Percentiles rank a stretch among this genome's conserved stretches.
phyloP scores from a whole-genome alignment of 2,888 invertebrate genomes.

The Drosophila histrio region DNA sequence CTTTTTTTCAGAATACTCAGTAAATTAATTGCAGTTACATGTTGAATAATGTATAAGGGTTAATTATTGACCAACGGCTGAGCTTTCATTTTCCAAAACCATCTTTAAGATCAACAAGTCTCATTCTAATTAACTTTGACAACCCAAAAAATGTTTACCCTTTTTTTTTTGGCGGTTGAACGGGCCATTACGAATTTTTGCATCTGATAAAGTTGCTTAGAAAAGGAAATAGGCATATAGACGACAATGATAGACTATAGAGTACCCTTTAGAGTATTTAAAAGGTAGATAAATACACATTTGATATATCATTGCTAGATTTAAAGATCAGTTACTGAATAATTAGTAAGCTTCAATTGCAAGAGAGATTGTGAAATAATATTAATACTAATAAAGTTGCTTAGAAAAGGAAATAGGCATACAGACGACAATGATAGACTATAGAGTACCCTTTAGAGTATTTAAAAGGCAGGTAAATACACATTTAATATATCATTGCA shows the following conservation, averaged over 20 bases:
- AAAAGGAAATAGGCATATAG: not conserved
- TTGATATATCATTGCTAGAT: not conserved
- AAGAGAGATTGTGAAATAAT: too few species aligned
- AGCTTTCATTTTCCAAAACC: conserved; percentile 27
- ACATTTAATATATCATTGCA: too few species aligned
- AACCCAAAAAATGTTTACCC: conserved; percentile 45
- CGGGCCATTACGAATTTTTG: conserved; percentile 20
- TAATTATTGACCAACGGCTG: conserved; percentile 10
- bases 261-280: not conserved
- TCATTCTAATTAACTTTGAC: conserved; percentile 70
- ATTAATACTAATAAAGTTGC: conserved; percentile 19
- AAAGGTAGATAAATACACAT: not conserved
- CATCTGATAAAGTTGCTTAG: conserved; percentile 18
- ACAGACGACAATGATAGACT: not conserved
- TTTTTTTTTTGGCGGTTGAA: conserved; percentile 31
- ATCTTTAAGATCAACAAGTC: conserved; percentile 58
- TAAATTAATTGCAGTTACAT: conserved; percentile 35
- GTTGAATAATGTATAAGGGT: conserved; percentile 28
- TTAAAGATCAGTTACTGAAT: not conserved
- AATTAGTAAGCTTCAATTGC: not conserved
- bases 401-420: not conserved
- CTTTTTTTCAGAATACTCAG: not conserved
- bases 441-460: not conserved
- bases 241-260: not conserved
- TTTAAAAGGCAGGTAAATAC: not conserved